Evolutionary conservation across 2,113 vertebrate species (phyloP).

Genomic region (Barnardius zonarius): DNA sequence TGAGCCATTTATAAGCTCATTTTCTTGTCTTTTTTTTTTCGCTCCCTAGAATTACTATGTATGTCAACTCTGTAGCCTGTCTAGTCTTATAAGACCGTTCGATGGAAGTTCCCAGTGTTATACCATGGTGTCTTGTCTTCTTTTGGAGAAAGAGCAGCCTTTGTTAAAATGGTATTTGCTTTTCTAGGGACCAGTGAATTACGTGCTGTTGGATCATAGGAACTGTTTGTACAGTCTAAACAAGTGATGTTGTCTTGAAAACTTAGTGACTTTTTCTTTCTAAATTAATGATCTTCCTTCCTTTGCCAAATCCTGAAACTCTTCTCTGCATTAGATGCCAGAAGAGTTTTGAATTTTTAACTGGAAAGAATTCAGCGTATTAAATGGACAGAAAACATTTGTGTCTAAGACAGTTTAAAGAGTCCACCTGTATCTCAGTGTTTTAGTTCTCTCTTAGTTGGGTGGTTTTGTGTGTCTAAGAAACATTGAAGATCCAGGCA

Average conservation of each 20-base stretch:
- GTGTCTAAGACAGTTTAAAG: conserved; percentile 61
- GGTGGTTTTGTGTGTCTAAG: conserved; percentile 65
- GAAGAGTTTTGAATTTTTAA: conserved; percentile 69
- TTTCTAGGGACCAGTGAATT: conserved; percentile 22
- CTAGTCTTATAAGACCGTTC: not conserved
- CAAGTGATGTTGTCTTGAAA: conserved; percentile 53
- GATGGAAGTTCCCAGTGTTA: not conserved
- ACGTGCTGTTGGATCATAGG: conserved; percentile 29
- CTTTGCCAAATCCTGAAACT: conserved; percentile 69
- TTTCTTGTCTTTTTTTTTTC: not conserved
- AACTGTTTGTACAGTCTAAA: conserved; percentile 68
- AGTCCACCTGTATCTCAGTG: conserved; percentile 70
- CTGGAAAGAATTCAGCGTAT: conserved; percentile 61
- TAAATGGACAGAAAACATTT: conserved; percentile 71
- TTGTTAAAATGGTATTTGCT: conserved; percentile 12
- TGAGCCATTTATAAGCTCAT: not conserved
- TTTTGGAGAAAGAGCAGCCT: conserved; percentile 1
- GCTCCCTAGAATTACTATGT: not conserved
- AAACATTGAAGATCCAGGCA: conserved; percentile 2
- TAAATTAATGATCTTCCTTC: conserved; percentile 67
- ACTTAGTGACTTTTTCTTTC: conserved; percentile 60
- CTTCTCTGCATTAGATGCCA: conserved; percentile 65
- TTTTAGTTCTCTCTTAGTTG: conserved; percentile 43
- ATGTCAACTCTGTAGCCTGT: not conserved
- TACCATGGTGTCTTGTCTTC: not conserved